phyloP scores from a whole-genome alignment of 2,888 invertebrate genomes.

The Metallyticus violacea region DNA sequence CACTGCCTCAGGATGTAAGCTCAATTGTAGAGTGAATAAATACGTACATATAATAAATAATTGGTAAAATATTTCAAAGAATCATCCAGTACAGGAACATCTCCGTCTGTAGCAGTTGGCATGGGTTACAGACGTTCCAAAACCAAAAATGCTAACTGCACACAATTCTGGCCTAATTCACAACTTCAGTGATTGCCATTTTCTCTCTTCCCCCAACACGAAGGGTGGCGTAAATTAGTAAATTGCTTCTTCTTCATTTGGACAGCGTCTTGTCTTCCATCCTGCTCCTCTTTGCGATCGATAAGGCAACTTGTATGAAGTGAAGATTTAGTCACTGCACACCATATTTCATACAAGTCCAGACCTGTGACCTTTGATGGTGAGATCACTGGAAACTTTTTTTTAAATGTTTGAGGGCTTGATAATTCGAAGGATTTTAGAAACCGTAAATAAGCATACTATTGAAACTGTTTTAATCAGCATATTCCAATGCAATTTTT shows the following conservation, averaged over 20 bases:
- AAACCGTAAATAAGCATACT: no score
- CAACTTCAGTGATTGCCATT: neutral
- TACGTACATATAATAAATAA: no score
- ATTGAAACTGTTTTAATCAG: no score
- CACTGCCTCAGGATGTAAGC: no score
- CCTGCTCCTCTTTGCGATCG: neutral
- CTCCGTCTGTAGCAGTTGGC: neutral
- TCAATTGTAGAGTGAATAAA: no score
- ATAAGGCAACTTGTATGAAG: neutral
- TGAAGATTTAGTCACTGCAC: neutral
- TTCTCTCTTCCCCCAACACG: neutral
- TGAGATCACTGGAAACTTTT: no score
- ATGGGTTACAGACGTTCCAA: neutral
- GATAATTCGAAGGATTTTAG: no score
- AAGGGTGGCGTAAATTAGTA: neutral
- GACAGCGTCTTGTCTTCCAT: neutral
- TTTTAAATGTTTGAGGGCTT: no score
- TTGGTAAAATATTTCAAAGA: no score
- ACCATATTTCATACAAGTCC: neutral
- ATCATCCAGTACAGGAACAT: no score
- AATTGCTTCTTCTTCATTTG: neutral
- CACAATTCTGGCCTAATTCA: neutral
- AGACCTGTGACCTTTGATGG: neutral
- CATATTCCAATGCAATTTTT: no score
- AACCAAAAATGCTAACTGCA: neutral